These are phyloP conservation scores for Tortricodes alternella DNA, from an alignment of 2,888 invertebrate species.

Conservation along the genomic window DNA sequence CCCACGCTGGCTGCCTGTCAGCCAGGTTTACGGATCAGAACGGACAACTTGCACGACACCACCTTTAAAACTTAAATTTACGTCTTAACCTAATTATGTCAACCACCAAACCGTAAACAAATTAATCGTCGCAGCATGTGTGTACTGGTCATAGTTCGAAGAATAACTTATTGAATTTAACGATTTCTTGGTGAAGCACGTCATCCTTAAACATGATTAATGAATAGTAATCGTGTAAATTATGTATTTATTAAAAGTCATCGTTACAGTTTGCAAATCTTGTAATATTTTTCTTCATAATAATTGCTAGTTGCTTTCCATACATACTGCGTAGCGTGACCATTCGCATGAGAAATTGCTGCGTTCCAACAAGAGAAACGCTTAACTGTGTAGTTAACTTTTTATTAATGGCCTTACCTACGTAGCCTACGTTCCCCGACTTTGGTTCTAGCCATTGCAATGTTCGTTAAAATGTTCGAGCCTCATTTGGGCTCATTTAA, in stretches of 20 bases:
- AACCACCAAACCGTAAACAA: constrained; percentile 26
- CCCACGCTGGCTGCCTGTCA: constrained; percentile 49
- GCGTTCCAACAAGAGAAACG: constrained; percentile 61
- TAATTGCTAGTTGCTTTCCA: constrained; percentile 43
- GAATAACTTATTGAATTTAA: not conserved
- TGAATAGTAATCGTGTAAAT: not conserved
- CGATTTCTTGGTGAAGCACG: not conserved
- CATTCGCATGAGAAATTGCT: constrained; percentile 54
- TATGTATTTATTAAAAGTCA: not conserved
- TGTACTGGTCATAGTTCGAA: not conserved
- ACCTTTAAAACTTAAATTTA: constrained; percentile 42
- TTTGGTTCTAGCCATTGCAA: constrained; percentile 13
- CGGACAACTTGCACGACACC: constrained; percentile 40
- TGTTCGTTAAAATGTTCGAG: constrained; percentile 15
- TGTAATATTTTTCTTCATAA: not conserved
- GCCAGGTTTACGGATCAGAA: constrained; percentile 52
- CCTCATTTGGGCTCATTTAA: constrained; percentile 6
- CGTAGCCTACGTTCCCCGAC: not conserved
- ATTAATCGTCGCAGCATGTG: constrained; percentile 13
- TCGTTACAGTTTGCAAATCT: not conserved
- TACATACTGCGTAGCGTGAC: constrained; percentile 49
- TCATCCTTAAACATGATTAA: not conserved
- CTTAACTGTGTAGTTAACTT: constrained; percentile 32
- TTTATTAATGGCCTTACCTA: constrained; percentile 28
- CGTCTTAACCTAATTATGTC: constrained; percentile 45